Evolutionary conservation across 1,140 invertebrate genomes (phyloP), one percentile per base, ranked within the genome.

Genomic region (Portunus trituberculatus): DNA sequence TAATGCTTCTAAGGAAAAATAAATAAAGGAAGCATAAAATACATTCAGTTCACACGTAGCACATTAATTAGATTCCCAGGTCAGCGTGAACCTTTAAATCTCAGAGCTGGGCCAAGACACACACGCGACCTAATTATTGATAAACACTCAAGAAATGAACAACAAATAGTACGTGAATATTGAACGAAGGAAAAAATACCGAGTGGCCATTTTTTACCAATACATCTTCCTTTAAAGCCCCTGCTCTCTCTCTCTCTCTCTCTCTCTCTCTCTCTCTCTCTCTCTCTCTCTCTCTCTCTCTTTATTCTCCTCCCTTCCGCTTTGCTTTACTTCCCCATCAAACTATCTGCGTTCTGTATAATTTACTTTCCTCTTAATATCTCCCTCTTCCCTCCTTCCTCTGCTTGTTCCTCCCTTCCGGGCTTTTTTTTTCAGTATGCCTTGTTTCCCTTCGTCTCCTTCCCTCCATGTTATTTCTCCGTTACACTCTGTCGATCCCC

Each of bases 241-340:
- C 67, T 3, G 12, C 67, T 76, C 67, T 76, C 67, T 76, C 67
- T 76, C 67, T 76, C 67, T 76, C 67, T 76, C 67, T 76, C 67
- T 76, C 67, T 76, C 67, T 76, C 67, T 76, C 25, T 76, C 25
- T n/a, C 25, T n/a, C 25, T n/a, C 67, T 76, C 67, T 76, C 67
- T 76, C 67, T 76, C 67, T 76, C 67, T 76, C 67, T 76, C 67
- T 76, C 67, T 76, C 67, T 76, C 67, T 76, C 8, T n/a, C 67
- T 76, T 20, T 76, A 25, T 76, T n/a, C 25, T n/a, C 6, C 67
- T 76, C 67, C 25, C 67, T 20, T 76, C n/a, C 67, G 20, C 25
- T 76, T n/a, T 76, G 67, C 67, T 76, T 76, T 76, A n/a, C 67
- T 76, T 76, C 67, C 67, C 67, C 67, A 76, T 76, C 67, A 76